A percentile compares a stretch with the other conserved stretches of the same genome.
These are phyloP conservation scores for Elysia crispata DNA, from an alignment of 2,888 invertebrate genomes.

Conservation along the genomic window DNA sequence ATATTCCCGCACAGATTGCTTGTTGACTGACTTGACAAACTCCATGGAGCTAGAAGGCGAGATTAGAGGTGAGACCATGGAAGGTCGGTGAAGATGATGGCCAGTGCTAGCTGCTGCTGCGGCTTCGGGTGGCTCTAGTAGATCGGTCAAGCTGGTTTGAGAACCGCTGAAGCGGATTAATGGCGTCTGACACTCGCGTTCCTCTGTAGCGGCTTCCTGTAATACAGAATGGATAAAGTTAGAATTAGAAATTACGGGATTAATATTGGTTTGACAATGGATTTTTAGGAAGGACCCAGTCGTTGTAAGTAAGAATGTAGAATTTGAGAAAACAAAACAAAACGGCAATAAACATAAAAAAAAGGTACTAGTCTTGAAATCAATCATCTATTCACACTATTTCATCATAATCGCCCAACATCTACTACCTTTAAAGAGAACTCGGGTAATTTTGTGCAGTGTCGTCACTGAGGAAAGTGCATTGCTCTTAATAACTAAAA, in stretches of 20 bases:
- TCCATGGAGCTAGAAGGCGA: slow-evolving; percentile 69
- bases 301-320: not conserved
- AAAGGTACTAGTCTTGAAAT: no score
- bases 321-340: not conserved
- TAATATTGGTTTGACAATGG: not conserved
- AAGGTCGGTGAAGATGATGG: not conserved
- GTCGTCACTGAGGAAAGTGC: no score
- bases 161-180: slow-evolving; percentile 64
- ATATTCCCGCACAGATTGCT: slow-evolving; percentile 68
- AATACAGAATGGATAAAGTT: no score
- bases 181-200: slow-evolving; percentile 58
- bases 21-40: slow-evolving; percentile 62
- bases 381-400: no score
- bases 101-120: slow-evolving; percentile 32
- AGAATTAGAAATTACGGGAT: not conserved
- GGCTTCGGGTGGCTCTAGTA: slow-evolving; percentile 46
- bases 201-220: slow-evolving; percentile 68
- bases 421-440: no score
- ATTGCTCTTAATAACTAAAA: no score
- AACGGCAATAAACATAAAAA: no score
- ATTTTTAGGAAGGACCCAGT: no score
- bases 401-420: no score
- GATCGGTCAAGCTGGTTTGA: slow-evolving; percentile 54
- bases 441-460: no score
- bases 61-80: slow-evolving; percentile 61